Evolutionary conservation across 2,113 vertebrate genomes (phyloP).

Genomic region (Petrocephalus microphthalmus): DNA sequence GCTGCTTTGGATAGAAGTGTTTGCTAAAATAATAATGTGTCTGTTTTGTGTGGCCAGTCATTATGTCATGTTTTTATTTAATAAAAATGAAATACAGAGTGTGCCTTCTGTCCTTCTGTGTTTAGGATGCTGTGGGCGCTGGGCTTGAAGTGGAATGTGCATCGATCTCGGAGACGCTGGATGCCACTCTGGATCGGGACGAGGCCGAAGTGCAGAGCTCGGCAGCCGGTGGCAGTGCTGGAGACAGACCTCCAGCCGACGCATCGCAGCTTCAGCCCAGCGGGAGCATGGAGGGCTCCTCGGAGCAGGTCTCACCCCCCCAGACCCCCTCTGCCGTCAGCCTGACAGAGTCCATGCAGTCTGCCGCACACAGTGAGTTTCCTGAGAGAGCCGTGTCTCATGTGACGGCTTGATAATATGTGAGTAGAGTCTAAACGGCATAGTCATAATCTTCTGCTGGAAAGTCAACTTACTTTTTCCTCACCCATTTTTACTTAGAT

Average conservation of each 20-base stretch:
- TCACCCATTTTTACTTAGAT: not conserved
- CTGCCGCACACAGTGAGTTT: conserved; percentile 62
- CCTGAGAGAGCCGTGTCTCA: not conserved
- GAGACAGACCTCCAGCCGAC: conserved; percentile 26
- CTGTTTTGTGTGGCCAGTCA: not conserved
- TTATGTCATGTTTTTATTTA: not conserved
- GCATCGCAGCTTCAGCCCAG: conserved; percentile 34
- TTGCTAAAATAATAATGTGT: not conserved
- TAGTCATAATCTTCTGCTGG: not conserved
- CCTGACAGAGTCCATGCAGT: conserved; percentile 68
- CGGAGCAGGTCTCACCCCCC: conserved; percentile 42
- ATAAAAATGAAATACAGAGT: not conserved
- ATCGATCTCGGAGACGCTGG: conserved; percentile 17
- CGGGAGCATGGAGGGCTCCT: conserved; percentile 32
- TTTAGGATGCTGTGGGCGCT: not conserved
- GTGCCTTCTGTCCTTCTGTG: not conserved
- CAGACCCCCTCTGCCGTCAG: conserved; percentile 68
- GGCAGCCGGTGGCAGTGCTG: not conserved
- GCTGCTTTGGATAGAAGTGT: not conserved
- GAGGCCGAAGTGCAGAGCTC: conserved; percentile 36
- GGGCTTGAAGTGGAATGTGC: conserved; percentile 19
- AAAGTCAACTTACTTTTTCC: not conserved
- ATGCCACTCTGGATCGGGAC: conserved; percentile 25
- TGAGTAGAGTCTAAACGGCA: not conserved
- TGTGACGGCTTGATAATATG: not conserved